phyloP scores from a whole-genome alignment of 2,113 vertebrate species.

The Coracopsis vasa region DNA sequence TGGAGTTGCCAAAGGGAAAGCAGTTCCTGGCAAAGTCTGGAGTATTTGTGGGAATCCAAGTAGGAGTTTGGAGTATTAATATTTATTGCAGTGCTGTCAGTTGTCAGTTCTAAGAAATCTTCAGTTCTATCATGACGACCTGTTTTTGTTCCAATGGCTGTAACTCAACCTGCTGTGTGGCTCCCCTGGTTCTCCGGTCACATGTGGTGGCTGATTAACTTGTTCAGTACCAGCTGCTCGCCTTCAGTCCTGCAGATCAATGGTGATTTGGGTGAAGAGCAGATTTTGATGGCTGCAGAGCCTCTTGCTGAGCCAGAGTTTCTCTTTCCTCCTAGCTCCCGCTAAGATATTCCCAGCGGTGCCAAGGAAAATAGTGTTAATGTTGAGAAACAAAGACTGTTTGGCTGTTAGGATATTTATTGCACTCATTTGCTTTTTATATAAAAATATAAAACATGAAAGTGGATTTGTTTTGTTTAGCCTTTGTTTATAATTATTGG shows the following conservation, averaged over 20 bases:
- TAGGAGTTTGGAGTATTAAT: background rate
- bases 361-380: slow-evolving; percentile 71
- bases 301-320: slow-evolving; percentile 23
- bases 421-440: background rate
- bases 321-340: slow-evolving; percentile 9
- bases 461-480: background rate
- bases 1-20: background rate
- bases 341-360: background rate
- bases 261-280: slow-evolving; percentile 12
- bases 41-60: slow-evolving; percentile 9
- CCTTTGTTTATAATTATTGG: slow-evolving; percentile 20
- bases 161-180: slow-evolving; percentile 30
- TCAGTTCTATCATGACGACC: background rate
- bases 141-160: background rate
- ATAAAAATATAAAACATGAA: background rate
- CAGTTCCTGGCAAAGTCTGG: background rate
- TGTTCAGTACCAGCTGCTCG: background rate
- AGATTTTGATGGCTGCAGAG: slow-evolving; percentile 22
- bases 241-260: background rate
- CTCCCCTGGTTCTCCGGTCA: background rate
- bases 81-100: slow-evolving; percentile 31
- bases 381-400: slow-evolving; percentile 42
- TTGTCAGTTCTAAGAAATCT: slow-evolving; percentile 30
- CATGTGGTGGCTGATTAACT: background rate
- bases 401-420: slow-evolving; percentile 54